Conservation (phyloP, 1,140 invertebrate genomes). For the Megalonaias nervosa region DNA sequence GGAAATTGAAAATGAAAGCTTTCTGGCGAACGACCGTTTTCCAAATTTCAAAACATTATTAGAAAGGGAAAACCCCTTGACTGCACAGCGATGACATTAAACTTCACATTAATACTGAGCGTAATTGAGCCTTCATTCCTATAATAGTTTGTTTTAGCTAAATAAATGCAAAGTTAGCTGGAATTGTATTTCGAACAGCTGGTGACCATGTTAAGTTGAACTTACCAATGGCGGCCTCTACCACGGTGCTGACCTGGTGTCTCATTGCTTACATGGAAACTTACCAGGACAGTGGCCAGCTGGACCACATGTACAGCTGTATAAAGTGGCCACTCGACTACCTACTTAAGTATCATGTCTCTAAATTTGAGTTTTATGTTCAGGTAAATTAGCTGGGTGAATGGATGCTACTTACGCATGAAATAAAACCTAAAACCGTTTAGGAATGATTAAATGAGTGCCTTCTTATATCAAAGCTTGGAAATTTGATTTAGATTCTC, state of each 20-base stretch:
- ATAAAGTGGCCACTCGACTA: slow-evolving; percentile 77
- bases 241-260: slow-evolving; percentile 77
- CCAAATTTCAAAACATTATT: no score
- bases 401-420: not conserved
- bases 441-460: no score
- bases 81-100: no score
- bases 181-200: slow-evolving; percentile 66
- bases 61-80: no score
- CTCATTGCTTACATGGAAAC: slow-evolving; percentile 72
- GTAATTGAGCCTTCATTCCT: no score
- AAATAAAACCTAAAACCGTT: no score
- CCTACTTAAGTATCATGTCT: slow-evolving; percentile 74
- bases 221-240: slow-evolving; percentile 78
- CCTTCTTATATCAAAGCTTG: no score
- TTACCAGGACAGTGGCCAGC: slow-evolving; percentile 71
- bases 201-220: slow-evolving; percentile 68
- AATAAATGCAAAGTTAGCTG: not conserved
- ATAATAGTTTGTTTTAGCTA: no score
- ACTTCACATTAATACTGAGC: no score
- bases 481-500: no score
- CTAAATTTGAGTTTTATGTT: slow-evolving; percentile 43
- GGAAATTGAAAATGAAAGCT: no score
- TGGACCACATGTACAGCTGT: slow-evolving; percentile 69
- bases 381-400: slow-evolving; percentile 35
- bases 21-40: no score